Conservation (phyloP, 2,888 invertebrate species). For the Pollenia amentaria region DNA sequence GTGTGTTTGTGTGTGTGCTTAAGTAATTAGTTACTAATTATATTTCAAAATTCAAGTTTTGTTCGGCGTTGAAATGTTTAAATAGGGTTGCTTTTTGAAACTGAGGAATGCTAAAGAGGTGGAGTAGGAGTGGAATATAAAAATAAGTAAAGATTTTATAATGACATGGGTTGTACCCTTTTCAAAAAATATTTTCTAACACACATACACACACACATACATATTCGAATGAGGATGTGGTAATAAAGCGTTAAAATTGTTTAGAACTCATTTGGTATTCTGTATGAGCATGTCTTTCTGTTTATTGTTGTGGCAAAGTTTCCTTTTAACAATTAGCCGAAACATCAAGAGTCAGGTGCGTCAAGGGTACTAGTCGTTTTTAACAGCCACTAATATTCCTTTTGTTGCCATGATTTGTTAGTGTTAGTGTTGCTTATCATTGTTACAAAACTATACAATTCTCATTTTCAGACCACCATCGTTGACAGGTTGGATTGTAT, state of each 20-base stretch:
- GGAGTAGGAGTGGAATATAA: slow-evolving; percentile 29
- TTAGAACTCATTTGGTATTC: slow-evolving; percentile 67
- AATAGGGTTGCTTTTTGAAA: slow-evolving; percentile 47
- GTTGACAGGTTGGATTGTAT: slow-evolving; percentile 69
- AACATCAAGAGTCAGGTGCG: slow-evolving; percentile 70
- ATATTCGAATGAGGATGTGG: background rate
- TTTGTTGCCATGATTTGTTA: slow-evolving; percentile 67
- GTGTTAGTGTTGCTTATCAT: slow-evolving; percentile 50
- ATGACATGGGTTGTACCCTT: slow-evolving; percentile 74
- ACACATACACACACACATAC: background rate
- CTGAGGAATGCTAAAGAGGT: slow-evolving; percentile 2
- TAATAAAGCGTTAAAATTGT: slow-evolving; percentile 69
- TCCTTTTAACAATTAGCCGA: slow-evolving; percentile 72
- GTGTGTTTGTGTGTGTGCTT: slow-evolving; percentile 23
- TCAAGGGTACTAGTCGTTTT: slow-evolving; percentile 35
- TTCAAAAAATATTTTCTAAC: slow-evolving; percentile 58
- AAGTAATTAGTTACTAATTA: slow-evolving; percentile 73
- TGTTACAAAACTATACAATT: slow-evolving; percentile 56
- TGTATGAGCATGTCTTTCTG: slow-evolving; percentile 38
- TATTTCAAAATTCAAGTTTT: slow-evolving; percentile 66
- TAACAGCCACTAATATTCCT: slow-evolving; percentile 38
- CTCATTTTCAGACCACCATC: slow-evolving; percentile 57
- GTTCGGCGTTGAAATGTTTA: slow-evolving; percentile 61
- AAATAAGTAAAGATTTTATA: slow-evolving; percentile 59
- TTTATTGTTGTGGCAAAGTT: slow-evolving; percentile 71